Base-by-base conservation (phyloP, 2,888 invertebrate genomes). In the Notocelia uddmanniana region DNA sequence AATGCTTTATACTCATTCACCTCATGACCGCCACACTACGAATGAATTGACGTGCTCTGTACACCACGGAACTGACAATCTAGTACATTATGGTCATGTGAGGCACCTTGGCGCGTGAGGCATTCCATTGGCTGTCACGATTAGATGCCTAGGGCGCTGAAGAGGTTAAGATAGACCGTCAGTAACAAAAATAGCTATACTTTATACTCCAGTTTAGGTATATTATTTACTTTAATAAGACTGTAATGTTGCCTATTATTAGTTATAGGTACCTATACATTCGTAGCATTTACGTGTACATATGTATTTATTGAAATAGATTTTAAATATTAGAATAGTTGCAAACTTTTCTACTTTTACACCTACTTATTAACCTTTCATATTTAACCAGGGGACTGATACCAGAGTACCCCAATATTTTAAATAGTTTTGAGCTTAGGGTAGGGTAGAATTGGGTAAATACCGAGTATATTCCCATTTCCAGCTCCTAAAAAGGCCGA, bases 221-320 rank as follows among this genome's bases (percentile, higher is more conserved):
- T 54, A 59, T 45, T 31, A 34, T 54, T 72, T 72, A 62, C 60
- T 55, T 67, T 67, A 45, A 73, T 75, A 75, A 78, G 78, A 78
- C 78, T 78, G 84, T 83, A 83, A 76, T 74, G 82, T 82, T 85
- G 84, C 84, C 84, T 85, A 75, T 78, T 79, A 76, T 67, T 80
- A 75, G 74, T 41, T 59, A 74, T 76, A 76, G 69, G 66, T 66
- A n/a, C 6, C 8, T 45, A 63, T 48, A 52, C 21, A n/a, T 37
- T 52, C 1, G 15, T 70, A 66, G 59, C 62, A 50, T 71, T 70
- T 67, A 62, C 50, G 26, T 63, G 50, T 69, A 63, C 13, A 55
- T 60, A 62, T 41, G 41, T 59, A 59, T 66, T 54, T 59, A 71
- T 66, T 48, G 13, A 59, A 26, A 26, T 66, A 59, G 52, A 23